A percentile compares a stretch with the other conserved stretches of the same genome.
Conservation (phyloP, 2,888 invertebrate genomes). For the Acanthopleura granulata region DNA sequence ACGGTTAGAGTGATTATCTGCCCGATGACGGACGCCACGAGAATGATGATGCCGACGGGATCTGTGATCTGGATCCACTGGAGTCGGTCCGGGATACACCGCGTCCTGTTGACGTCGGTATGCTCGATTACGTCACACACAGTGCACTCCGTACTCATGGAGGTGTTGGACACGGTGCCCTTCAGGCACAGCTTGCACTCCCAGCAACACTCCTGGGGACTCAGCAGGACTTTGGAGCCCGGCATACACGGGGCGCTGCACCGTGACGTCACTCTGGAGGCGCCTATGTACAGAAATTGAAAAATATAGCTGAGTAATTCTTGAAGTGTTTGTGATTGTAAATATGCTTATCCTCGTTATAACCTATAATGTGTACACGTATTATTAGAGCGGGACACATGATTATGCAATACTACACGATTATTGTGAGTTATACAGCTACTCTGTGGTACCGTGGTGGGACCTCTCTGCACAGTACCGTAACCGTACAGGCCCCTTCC, state of each 20-base stretch:
- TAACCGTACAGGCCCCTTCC: too few species aligned
- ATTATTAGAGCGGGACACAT: too few species aligned
- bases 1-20: constrained; percentile 7
- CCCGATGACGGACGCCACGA: neutral
- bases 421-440: too few species aligned
- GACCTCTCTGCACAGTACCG: too few species aligned
- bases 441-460: too few species aligned
- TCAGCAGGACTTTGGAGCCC: constrained; percentile 4
- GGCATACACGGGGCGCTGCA: constrained; percentile 16
- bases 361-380: too few species aligned
- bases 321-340: too few species aligned
- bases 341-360: too few species aligned
- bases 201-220: constrained; percentile 23
- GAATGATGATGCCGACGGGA: constrained; percentile 8
- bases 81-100: neutral
- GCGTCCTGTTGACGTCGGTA: neutral
- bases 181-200: constrained; percentile 10
- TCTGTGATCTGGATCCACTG: neutral
- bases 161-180: constrained; percentile 14
- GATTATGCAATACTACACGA: too few species aligned
- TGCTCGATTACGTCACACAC: neutral
- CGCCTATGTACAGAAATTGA: too few species aligned
- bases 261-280: neutral
- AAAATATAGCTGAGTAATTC: too few species aligned
- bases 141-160: neutral